Conservation (phyloP, 2,113 vertebrate species). For the Geothlypis trichas region DNA sequence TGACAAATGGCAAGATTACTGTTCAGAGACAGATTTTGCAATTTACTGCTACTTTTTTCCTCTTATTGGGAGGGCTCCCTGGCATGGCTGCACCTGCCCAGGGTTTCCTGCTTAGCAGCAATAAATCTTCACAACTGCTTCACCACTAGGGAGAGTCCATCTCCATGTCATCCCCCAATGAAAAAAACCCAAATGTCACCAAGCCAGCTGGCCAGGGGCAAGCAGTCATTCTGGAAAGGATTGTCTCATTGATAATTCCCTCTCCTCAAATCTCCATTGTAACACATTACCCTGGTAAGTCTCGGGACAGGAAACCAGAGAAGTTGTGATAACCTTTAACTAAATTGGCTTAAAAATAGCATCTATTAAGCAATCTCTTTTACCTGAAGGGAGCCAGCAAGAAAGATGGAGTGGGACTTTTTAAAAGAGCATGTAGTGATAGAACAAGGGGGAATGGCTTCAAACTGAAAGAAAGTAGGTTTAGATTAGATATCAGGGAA, state of each 20-base stretch:
- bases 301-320: not conserved
- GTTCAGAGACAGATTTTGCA: not conserved
- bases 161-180: not conserved
- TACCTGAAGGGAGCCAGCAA: not conserved
- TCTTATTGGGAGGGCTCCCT: not conserved
- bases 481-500: not conserved
- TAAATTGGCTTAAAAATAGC: not conserved
- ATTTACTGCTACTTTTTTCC: not conserved
- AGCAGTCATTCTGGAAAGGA: accelerated
- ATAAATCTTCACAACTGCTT: accelerated
- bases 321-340: not conserved
- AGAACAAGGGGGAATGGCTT: not conserved
- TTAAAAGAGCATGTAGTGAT: not conserved
- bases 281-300: not conserved
- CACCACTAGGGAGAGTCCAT: accelerated
- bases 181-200: not conserved
- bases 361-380: not conserved
- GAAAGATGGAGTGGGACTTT: not conserved
- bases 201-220: not conserved
- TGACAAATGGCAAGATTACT: not conserved
- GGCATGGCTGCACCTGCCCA: not conserved
- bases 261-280: not conserved
- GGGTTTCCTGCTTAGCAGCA: not conserved
- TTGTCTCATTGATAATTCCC: not conserved
- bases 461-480: not conserved